Evolutionary conservation across 2,113 vertebrate genomes (phyloP), one percentile per base, ranked within the genome.

Genomic region (Ctenomys sociabilis): DNA sequence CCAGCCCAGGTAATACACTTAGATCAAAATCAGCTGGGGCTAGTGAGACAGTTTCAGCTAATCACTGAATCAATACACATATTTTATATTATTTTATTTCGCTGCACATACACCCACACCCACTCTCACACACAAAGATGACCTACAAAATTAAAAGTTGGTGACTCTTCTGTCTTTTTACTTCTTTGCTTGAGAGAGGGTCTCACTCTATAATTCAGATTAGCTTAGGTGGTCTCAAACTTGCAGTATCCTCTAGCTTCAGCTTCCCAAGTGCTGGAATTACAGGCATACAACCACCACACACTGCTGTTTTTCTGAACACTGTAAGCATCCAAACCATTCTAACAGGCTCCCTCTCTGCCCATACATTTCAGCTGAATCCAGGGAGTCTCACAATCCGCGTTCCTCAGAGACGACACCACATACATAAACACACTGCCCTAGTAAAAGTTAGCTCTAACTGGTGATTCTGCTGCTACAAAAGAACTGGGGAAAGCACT

Each of bases 351-450:
- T 85, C 90, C 90, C 88, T 96, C 87, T 28, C 4, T 1, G 0
- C 90, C 97, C 85, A 73, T 26, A 86, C 57, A 43, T 61, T 16
- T 0, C 59, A 21, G 64, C 90, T 96, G 91, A 96, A 97, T 49
- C 81, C 78, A 88, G 97, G 94, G 93, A 77, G 88, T 93, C 95
- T 95, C 96, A 91, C 85, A 95, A 45, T 32, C 90, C 78, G 88
- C 78, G 90, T 87, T 95, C 61, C 78, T 66, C 89, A 87, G 11
- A 1, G 81, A 83, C 66, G 37, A 17, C 95, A 95, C 37, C 88
- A 97, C 66, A 24, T 0, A 77, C 22, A 57, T 35, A 90, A 88
- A 49, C 37, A 73, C 37, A 73, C 37, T 83, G 84, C 49, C 87
- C 54, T 87, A 93, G 52, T 0, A 0, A 82, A 82, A 98, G 93